Conservation (phyloP, 2,888 invertebrate genomes). For the Apoda limacodes region DNA sequence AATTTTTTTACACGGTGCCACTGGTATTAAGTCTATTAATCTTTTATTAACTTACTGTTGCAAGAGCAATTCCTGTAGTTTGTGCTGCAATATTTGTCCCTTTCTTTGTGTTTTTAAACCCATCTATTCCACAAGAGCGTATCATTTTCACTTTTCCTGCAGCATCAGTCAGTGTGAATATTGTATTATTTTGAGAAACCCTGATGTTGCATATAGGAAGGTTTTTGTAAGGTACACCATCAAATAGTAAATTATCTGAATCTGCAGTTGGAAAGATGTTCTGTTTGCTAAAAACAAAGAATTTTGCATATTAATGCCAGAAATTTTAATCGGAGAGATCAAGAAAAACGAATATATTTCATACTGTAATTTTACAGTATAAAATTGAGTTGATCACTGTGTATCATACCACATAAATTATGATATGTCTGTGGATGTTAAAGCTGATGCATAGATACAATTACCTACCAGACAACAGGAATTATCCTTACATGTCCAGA, state of each 20-base stretch:
- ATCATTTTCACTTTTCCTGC: slow-evolving; percentile 74
- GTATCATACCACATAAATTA: too few relatives aligned
- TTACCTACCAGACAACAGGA: too few relatives aligned
- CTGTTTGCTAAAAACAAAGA: slow-evolving; percentile 66
- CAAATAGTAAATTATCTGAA: slow-evolving; percentile 78
- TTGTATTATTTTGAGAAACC: slow-evolving; percentile 90
- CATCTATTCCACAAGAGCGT: slow-evolving; percentile 88
- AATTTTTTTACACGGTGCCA: too few relatives aligned
- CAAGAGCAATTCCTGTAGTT: slow-evolving; percentile 87
- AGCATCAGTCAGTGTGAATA: slow-evolving; percentile 79
- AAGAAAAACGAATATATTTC: too few relatives aligned
- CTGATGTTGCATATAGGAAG: slow-evolving; percentile 87
- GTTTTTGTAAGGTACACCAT: slow-evolving; percentile 82
- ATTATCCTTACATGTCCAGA: too few relatives aligned
- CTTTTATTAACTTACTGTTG: slow-evolving; percentile 69
- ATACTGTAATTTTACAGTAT: too few relatives aligned
- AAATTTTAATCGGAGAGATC: slow-evolving; percentile 1
- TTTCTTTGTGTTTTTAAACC: slow-evolving; percentile 94
- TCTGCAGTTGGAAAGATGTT: slow-evolving; percentile 80
- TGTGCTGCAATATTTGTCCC: slow-evolving; percentile 98
- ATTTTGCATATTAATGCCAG: too few relatives aligned
- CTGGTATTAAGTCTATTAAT: slow-evolving; percentile 3
- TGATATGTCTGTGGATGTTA: too few relatives aligned
- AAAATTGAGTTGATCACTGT: too few relatives aligned
- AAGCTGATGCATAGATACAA: too few relatives aligned